Base-by-base conservation (phyloP, 1,140 invertebrate species). In the Drosophila triauraria region DNA sequence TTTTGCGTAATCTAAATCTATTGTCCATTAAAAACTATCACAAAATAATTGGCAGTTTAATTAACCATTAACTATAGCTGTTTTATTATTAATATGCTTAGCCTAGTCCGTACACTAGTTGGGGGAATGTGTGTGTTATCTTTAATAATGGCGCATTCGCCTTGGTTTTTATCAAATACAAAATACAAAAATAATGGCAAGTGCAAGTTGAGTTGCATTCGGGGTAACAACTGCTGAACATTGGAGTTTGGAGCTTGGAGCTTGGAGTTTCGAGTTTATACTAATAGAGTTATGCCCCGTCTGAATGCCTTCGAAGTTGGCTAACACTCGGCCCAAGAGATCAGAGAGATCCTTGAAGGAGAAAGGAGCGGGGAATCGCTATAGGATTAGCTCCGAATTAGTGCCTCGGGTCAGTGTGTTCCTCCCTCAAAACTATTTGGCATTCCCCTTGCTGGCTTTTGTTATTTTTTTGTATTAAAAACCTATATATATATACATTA, bases 11-110 rank as follows among this genome's bases (percentile, higher is more conserved):
- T 70, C 68, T 74, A 51, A 71, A 74, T 56, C 53, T 67, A 84
- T 56, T 69, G 58, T 88, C 58, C 82, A 75, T 87, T 84, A 65
- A 78, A 87, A 90, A 90, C 84, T 87, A 87, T 90, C 85, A 90
- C 85, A 90, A 90, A 90, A 82, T 90, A 90, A 90, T 90, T 90
- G 85, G 85, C 85, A 90, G 85, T 90, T 90, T 81, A 82, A 86
- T 82, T 83, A 83, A 85, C 58, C 64, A 75, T 72, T 77, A 76
- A 75, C 57, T 74, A 75, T 27, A 50, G 67, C 50, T 70, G 67
- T 70, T 68, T 82, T 74, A 53, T 56, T 65, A 54, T 56, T 65
- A 54, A 27, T 54, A 56, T 58, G 25, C 42, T 63, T 64, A 68
- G 57, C 44, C 51, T 77, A 72, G 8, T 17, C 75, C 58, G 15